phyloP scores from a whole-genome alignment of 2,888 invertebrate species.

The Acrobasis repandana region DNA sequence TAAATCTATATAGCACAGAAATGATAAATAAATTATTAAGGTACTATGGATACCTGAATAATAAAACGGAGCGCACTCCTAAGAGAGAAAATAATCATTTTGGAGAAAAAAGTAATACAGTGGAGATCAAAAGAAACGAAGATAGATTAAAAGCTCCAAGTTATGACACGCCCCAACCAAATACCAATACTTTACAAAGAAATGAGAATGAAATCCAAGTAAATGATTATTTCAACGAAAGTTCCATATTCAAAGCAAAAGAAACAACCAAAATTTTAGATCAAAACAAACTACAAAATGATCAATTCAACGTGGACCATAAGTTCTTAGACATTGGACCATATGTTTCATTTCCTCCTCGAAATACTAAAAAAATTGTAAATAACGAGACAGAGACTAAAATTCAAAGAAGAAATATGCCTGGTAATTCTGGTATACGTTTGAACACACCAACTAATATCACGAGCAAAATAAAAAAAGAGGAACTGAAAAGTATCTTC shows the following conservation, averaged over 20 bases:
- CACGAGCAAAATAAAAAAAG: constrained; percentile 37
- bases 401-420: constrained; percentile 45
- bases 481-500: constrained; percentile 37
- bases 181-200: constrained; percentile 19
- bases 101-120: constrained; percentile 34
- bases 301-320: constrained; percentile 60
- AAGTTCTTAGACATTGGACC: constrained; percentile 59
- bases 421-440: constrained; percentile 66
- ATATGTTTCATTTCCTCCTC: constrained; percentile 40
- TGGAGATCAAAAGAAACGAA: constrained; percentile 29
- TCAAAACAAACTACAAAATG: constrained; percentile 62
- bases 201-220: constrained; percentile 52
- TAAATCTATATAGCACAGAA: constrained; percentile 77
- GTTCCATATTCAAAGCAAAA: constrained; percentile 50
- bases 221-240: constrained; percentile 58
- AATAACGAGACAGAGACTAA: constrained; percentile 41
- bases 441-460: constrained; percentile 64
- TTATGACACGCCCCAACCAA: not conserved
- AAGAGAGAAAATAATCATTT: constrained; percentile 50
- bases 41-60: constrained; percentile 74
- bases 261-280: constrained; percentile 62
- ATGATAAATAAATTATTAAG: constrained; percentile 77
- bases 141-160: not conserved
- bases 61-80: constrained; percentile 66
- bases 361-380: constrained; percentile 44